These are phyloP conservation scores for Brachirus orientalis DNA, from an alignment of 2,113 vertebrate genomes.

Conservation along the genomic window DNA sequence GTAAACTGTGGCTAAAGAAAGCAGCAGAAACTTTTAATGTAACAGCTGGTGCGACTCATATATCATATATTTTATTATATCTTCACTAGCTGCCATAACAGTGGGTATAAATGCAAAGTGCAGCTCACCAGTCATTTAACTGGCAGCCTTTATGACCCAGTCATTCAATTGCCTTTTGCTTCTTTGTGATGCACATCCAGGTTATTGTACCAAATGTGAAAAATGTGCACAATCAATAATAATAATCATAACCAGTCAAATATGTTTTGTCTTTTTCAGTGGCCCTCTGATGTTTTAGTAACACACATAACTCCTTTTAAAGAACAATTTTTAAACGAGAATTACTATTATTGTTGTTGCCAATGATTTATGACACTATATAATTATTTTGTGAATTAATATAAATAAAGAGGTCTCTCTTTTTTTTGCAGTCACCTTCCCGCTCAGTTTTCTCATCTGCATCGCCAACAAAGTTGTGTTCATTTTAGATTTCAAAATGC, in stretches of 20 bases:
- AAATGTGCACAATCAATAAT: conserved; percentile 4
- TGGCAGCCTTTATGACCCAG: not conserved
- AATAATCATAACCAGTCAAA: not conserved
- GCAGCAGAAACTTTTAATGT: not conserved
- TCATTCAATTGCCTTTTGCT: not conserved
- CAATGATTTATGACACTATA: too few species aligned
- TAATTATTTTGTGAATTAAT: too few species aligned
- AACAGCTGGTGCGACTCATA: not conserved
- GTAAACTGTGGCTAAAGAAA: not conserved
- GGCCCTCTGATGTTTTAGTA: not conserved
- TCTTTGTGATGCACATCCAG: not conserved
- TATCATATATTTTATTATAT: too few species aligned
- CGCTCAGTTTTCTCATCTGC: too few species aligned
- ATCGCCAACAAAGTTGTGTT: too few species aligned
- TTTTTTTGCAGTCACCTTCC: too few species aligned
- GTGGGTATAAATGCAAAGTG: not conserved
- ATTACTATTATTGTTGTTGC: too few species aligned
- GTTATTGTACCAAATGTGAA: not conserved
- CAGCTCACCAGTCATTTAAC: not conserved
- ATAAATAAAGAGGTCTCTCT: too few species aligned
- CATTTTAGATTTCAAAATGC: too few species aligned
- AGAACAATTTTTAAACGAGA: too few species aligned
- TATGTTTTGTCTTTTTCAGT: not conserved
- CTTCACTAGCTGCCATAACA: not conserved
- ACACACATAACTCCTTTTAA: too few species aligned